These are phyloP conservation scores for Danio albolineatus DNA, from an alignment of 2,797 vertebrate species.

Conservation along the genomic window DNA sequence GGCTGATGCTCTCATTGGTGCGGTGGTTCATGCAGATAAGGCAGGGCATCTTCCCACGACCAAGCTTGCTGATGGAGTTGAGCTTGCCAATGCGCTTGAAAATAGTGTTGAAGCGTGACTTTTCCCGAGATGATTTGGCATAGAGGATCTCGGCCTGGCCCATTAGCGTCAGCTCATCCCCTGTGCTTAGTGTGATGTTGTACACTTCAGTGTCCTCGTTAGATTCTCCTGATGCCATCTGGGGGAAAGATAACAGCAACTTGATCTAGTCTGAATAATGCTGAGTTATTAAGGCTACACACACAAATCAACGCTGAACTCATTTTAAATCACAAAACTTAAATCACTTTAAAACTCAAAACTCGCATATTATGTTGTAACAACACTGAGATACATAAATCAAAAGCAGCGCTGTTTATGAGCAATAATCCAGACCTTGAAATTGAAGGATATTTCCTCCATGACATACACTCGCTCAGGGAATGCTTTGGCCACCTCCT, in stretches of 20 bases:
- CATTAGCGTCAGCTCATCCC: slow-evolving; percentile 97
- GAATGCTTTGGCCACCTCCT: slow-evolving; percentile 99
- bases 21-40: slow-evolving; percentile 99
- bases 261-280: not conserved
- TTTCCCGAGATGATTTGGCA: slow-evolving; percentile 93
- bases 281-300: not conserved
- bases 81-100: slow-evolving; percentile 98
- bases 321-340: not conserved
- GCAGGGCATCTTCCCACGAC: slow-evolving; percentile 97
- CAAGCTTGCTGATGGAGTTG: slow-evolving; percentile 93
- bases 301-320: not conserved
- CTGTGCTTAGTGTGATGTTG: slow-evolving; percentile 95
- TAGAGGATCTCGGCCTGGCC: slow-evolving; percentile 99
- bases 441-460: slow-evolving; percentile 99
- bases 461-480: slow-evolving; percentile 99
- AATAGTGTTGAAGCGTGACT: slow-evolving; percentile 95
- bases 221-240: slow-evolving; percentile 98
- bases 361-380: not conserved
- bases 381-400: not conserved
- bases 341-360: not conserved
- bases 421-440: slow-evolving; percentile 85
- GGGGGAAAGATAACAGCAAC: slow-evolving; percentile 46
- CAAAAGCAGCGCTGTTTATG: not conserved
- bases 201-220: slow-evolving; percentile 98
- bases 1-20: slow-evolving; percentile 98